Evolutionary conservation across 2,888 invertebrate genomes (phyloP), one percentile per base, ranked within the genome.

Genomic region (Bombylius major): DNA sequence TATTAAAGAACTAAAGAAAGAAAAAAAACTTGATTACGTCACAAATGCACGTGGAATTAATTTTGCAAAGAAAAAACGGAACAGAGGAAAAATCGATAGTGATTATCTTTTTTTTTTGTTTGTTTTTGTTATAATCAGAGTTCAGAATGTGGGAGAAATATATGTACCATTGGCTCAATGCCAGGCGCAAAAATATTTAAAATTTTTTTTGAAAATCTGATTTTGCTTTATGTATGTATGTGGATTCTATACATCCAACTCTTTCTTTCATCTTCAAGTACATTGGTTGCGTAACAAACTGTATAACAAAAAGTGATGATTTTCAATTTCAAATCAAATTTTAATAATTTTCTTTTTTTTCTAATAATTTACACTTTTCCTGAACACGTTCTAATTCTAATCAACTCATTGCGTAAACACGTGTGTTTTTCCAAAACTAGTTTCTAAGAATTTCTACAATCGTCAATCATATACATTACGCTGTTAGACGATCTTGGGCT

Each of bases 141-240:
- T 42, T 42, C 11, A 4, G 39, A 4, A 11, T 42, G 39, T 11
- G 39, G 11, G 39, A 11, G 9, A 9, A 36, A 36, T 36, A 36
- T 48, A 34, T 45, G 44, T 45, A 50, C 34, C 23, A 50, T 33
- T 45, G 44, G 49, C 54, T 39, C 50, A 50, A 49, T 54, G 54
- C 50, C 54, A 54, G 54, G 54, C 54, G 54, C 54, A 47, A 54
- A 54, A 54, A 47, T 11, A 42, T 42, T 42, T 23, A 2, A 23
- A 23, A 23, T 3, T 23, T 23, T 23, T 23, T 23, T 23, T 23
- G 23, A 23, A 23, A 1, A 23, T 23, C 23, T 2, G 23, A 23
- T 23, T 23, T 23, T 23, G 2, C 23, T 23, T 3, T 36, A 9
- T 36, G 9, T 36, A 9, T 36, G 9, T 36, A 36, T 36, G 36